These are phyloP conservation scores for Ictinia mississippiensis DNA, from an alignment of 2,797 vertebrate species.

Conservation along the genomic window DNA sequence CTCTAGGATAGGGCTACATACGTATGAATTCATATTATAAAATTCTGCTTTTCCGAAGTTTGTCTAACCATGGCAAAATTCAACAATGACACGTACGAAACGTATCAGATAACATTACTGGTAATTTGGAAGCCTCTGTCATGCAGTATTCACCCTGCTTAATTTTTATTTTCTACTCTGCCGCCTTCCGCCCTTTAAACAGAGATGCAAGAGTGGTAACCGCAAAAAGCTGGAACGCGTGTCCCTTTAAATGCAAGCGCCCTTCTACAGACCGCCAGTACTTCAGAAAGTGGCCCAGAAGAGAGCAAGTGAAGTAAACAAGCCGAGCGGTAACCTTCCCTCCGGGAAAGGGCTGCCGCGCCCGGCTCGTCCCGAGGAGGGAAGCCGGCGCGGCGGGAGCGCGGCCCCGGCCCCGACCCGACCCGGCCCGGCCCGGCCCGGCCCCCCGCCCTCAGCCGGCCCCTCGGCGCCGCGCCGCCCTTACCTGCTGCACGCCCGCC, in stretches of 20 bases:
- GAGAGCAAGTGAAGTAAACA: neutral
- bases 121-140: neutral
- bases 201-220: neutral
- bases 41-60: neutral
- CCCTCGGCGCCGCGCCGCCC: neutral
- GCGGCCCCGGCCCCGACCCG: neutral
- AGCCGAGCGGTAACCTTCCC: neutral
- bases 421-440: neutral
- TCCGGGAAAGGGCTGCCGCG: neutral
- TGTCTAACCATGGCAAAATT: neutral
- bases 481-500: slow-evolving; percentile 88
- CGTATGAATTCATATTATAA: too few species aligned
- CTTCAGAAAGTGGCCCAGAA: neutral
- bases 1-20: too few species aligned
- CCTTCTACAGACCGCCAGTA: neutral
- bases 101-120: fast-evolving
- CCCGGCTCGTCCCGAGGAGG: neutral
- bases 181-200: neutral
- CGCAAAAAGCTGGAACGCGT: neutral
- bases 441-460: slow-evolving; percentile 55
- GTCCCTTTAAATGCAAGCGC: neutral
- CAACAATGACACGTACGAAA: fast-evolving
- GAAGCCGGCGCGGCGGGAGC: neutral
- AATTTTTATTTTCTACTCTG: neutral
- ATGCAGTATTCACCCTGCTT: too few species aligned